A percentile compares a stretch with the other conserved stretches of the same genome.
Conservation (phyloP, 2,888 invertebrate species). For the Malachius bipustulatus region DNA sequence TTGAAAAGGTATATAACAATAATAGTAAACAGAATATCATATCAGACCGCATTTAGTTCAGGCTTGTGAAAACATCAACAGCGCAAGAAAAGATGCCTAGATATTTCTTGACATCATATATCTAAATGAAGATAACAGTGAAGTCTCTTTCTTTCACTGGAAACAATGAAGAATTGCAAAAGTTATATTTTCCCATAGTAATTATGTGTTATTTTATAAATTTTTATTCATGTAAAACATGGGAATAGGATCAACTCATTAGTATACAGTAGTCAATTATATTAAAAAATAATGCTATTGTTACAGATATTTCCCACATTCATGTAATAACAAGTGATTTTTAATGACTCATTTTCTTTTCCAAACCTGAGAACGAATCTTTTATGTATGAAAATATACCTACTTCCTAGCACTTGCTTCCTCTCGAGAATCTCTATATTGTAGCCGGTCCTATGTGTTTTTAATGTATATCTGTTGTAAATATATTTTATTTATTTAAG, state of each 20-base stretch:
- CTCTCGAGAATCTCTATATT: not conserved
- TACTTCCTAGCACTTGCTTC: not conserved
- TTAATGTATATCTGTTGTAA: conserved; percentile 11
- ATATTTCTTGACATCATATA: too few species aligned
- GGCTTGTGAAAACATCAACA: too few species aligned
- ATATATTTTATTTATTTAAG: conserved; percentile 15
- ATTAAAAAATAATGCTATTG: conserved; percentile 36
- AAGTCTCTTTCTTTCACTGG: too few species aligned
- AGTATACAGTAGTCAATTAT: conserved; percentile 36
- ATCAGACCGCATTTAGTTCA: too few species aligned
- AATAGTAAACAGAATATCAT: too few species aligned
- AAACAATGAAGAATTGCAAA: too few species aligned
- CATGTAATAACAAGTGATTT: conserved; percentile 26
- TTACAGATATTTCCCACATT: conserved; percentile 33
- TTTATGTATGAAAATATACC: conserved; percentile 15
- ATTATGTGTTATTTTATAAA: conserved; percentile 2
- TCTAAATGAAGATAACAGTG: too few species aligned
- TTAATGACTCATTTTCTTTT: conserved; percentile 25
- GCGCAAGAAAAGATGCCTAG: too few species aligned
- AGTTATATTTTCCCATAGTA: conserved; percentile 14
- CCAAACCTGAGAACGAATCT: conserved; percentile 24
- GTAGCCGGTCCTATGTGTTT: not conserved
- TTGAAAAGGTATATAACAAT: too few species aligned
- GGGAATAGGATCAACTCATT: conserved; percentile 37
- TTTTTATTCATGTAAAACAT: conserved; percentile 17